A percentile compares a stretch with the other conserved stretches of the same genome.
Evolutionary conservation across 1,140 invertebrate genomes (phyloP).

Genomic region (Palaemon carinicauda): DNA sequence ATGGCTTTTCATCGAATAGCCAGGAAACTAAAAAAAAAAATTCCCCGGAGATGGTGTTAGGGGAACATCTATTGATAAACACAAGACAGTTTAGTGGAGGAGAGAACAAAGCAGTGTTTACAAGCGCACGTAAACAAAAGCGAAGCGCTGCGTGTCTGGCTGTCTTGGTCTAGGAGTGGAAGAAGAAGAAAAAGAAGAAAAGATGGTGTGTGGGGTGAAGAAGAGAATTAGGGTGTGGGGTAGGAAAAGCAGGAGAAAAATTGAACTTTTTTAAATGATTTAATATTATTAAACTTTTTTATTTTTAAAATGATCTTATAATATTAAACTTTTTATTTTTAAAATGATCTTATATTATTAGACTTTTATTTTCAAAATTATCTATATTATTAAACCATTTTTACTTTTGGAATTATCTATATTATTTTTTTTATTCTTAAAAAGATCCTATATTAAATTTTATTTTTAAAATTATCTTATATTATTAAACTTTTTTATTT

Average conservation of each 20-base stretch:
- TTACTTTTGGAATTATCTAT: too few relatives aligned
- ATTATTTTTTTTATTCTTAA: too few relatives aligned
- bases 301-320: too few relatives aligned
- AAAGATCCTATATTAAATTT: too few relatives aligned
- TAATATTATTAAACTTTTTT: neutral
- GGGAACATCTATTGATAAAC: slow-evolving; percentile 17
- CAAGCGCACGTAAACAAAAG: slow-evolving; percentile 44
- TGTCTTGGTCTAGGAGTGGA: neutral
- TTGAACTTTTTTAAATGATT: neutral
- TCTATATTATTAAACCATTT: too few relatives aligned
- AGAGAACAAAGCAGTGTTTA: slow-evolving; percentile 51
- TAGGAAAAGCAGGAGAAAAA: neutral
- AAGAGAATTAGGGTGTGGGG: too few relatives aligned
- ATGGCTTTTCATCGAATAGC: neutral
- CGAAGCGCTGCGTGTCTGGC: slow-evolving; percentile 7
- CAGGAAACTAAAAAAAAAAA: neutral
- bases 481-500: too few relatives aligned
- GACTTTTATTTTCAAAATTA: too few relatives aligned
- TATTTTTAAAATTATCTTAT: too few relatives aligned
- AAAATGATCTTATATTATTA: too few relatives aligned
- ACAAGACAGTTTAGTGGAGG: neutral
- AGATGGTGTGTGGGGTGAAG: neutral
- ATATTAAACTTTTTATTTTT: too few relatives aligned
- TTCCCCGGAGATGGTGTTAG: neutral
- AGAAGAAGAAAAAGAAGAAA: neutral